Base-by-base conservation (phyloP, 2,888 invertebrate genomes). In the Thymelicus lineola region DNA sequence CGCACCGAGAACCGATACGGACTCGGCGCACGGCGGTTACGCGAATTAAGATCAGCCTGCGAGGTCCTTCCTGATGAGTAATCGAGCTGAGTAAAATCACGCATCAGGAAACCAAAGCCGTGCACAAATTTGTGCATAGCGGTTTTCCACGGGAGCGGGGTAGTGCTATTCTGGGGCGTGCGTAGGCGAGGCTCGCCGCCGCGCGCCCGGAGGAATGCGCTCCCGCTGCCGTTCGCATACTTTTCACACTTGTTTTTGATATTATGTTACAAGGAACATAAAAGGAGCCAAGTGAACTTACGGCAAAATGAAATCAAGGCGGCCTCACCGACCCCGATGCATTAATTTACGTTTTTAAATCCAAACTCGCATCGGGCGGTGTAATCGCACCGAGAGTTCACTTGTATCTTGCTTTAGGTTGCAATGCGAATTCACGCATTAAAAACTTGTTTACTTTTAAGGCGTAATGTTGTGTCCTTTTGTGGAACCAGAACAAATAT, bases 371-470 rank as follows among this genome's bases (percentile, higher is more conserved):
- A 74, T 79, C 75, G 76, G 73, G 77, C 79, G 77, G 70, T 74
- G 75, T 76, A 71, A 74, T 73, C 76, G 77, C 75, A 75, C 76
- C 77, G 79, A 82, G 82, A 82, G 83, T 79, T 84, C 85, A 80
- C 84, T 84, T 82, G 85, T 82, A 82, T 79, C 86, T 83, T 83
- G 84, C 78, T 83, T 85, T 82, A 86, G 85, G 87, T 82, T 87
- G 90, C 89, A 85, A 78, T 77, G 92, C 92, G 92, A 92, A 89
- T 87, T 82, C 78, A 79, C 77, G 83, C 80, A 84, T 86, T 87
- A 80, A 89, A 79, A 87, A 89, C 90, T 85, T 90, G 90, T 91
- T 91, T 88, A 88, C 91, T 82, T 91, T 87, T 90, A 91, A 86
- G 90, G 92, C 83, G 81, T 83, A 86, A 86, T 85, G 79, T 81